These are phyloP conservation scores for Drosophila mimetica DNA, from an alignment of 2,888 invertebrate genomes.

Conservation along the genomic window DNA sequence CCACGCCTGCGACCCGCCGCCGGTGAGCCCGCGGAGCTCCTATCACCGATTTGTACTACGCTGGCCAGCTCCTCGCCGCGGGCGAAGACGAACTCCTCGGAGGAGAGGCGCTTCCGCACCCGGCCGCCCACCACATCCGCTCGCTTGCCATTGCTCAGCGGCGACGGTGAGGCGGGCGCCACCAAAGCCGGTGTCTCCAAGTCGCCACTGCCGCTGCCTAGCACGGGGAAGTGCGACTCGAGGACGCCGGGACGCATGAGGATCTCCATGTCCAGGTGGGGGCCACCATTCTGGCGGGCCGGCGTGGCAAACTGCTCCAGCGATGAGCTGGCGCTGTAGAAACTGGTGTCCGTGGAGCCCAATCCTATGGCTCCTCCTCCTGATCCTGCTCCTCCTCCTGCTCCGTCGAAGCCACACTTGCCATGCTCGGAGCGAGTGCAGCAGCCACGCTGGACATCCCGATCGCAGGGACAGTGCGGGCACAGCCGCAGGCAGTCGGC, in stretches of 20 bases:
- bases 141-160: conserved; percentile 50
- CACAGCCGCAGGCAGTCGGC: conserved; percentile 78
- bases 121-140: conserved; percentile 73
- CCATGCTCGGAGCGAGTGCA: conserved; percentile 77
- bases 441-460: conserved; percentile 65
- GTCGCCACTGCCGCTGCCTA: conserved; percentile 30
- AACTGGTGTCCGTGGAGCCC: conserved; percentile 83
- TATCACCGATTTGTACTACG: conserved; percentile 84
- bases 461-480: conserved; percentile 81
- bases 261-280: conserved; percentile 48
- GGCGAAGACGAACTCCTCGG: conserved; percentile 82
- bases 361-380: conserved; percentile 14
- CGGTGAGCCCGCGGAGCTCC: conserved; percentile 80
- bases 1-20: conserved; percentile 86
- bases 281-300: conserved; percentile 53
- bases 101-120: conserved; percentile 81
- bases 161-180: conserved; percentile 59
- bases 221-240: conserved; percentile 84
- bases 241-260: conserved; percentile 81
- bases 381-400: background rate
- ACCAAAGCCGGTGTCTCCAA: conserved; percentile 65
- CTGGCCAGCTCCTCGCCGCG: conserved; percentile 86
- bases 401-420: conserved; percentile 59
- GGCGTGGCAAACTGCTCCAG: conserved; percentile 76
- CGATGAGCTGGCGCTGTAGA: conserved; percentile 84